phyloP scores from a whole-genome alignment of 2,888 invertebrate genomes.

The Aphrophora alni region DNA sequence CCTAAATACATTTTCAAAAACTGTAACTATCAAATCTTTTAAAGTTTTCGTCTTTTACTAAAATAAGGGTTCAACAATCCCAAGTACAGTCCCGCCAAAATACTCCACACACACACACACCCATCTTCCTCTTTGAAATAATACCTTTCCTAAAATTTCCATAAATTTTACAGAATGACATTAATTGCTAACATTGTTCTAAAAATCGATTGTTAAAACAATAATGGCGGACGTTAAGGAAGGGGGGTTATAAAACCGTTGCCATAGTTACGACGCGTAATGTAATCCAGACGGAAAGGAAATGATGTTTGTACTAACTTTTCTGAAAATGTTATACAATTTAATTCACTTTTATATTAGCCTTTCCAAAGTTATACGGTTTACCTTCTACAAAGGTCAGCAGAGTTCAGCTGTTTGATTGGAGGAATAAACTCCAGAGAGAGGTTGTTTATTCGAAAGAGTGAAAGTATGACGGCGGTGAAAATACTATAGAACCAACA shows the following conservation, averaged over 20 bases:
- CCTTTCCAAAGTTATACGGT: background rate
- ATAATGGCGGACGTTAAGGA: conserved; percentile 34
- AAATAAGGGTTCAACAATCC: no score
- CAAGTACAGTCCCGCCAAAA: background rate
- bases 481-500: no score
- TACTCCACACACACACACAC: no score
- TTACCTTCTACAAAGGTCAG: background rate
- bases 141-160: background rate
- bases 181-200: conserved; percentile 52
- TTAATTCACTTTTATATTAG: conserved; percentile 23
- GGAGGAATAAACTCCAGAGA: no score
- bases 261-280: conserved; percentile 35
- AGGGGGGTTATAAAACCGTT: conserved; percentile 25
- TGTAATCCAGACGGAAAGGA: conserved; percentile 32
- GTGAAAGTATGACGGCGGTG: no score
- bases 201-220: conserved; percentile 45
- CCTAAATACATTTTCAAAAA: no score
- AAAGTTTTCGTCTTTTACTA: no score
- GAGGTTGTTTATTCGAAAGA: no score
- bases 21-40: no score
- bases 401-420: background rate
- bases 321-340: conserved; percentile 29
- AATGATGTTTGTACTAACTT: conserved; percentile 29
- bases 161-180: background rate
- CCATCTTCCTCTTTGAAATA: background rate